Evolutionary conservation across 2,113 vertebrate genomes (phyloP), one percentile per base, ranked within the genome.

Genomic region (Lipotes vexillifer): DNA sequence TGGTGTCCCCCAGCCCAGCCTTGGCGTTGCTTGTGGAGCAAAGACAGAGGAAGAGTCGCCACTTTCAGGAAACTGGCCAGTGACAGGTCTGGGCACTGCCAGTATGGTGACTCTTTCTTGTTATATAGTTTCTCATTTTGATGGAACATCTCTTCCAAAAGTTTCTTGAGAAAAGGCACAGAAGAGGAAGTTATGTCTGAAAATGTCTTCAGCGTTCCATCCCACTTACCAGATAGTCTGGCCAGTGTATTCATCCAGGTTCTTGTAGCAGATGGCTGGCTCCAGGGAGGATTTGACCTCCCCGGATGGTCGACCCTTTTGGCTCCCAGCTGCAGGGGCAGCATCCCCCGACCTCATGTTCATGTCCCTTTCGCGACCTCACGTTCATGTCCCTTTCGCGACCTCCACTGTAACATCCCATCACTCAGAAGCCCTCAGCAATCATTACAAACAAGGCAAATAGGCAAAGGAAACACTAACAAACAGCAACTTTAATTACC

Each of bases 141-240:
- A 49, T 31, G 33, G 38, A 44, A 65, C 1, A 18, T 6, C 7
- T 29, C 38, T 85, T 85, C 77, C 38, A 31, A 31, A 55, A n/a
- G 2, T 65, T 87, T 65, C 69, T 82, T 1, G 4, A 63, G 63
- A 57, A 25, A 63, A 65, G 21, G 11, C 7, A 29, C 31, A 33
- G 44, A 8, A 4, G 65, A 33, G 38, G 18, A 36, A 55, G 66
- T 2, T 3, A 6, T 2, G 36, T 38, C 66, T 82, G 80, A 15
- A 36, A 71, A 59, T 2, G 5, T 6, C 59, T 55, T n/a, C 8
- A 15, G n/a, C 0, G 3, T 25, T 27, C 21, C 12, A 6, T 21
- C 20, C n/a, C 17, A 8, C 23, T 25, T 41, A 20, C 23, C 1
- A 0, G 33, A 8, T 0, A 2, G 33, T 29, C 15, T 8, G 57